Evolutionary conservation across 2,113 vertebrate species (phyloP).

Genomic region (Anarhynchus alexandrinus): DNA sequence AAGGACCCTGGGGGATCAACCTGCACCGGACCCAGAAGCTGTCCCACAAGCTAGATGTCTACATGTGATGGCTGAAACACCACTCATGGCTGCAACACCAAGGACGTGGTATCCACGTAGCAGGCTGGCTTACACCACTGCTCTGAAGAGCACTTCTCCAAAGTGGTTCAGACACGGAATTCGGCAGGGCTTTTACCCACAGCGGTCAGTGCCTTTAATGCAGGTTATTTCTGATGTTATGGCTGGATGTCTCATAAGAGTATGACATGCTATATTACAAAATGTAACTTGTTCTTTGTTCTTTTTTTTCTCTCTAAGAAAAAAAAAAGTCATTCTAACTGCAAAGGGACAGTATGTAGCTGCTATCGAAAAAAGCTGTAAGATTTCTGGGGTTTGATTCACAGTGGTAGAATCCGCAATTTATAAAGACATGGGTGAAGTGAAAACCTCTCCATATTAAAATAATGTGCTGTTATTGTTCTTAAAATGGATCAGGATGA

Average conservation of each 20-base stretch:
- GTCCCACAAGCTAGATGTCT: background rate
- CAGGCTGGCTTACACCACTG: background rate
- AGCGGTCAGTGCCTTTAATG: background rate
- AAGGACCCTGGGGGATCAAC: background rate
- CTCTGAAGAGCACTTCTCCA: background rate
- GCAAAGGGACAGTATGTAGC: background rate
- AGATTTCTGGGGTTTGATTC: background rate
- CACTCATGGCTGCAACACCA: background rate
- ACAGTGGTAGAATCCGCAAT: background rate
- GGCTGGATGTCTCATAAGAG: background rate
- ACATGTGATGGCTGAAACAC: background rate
- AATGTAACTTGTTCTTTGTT: background rate
- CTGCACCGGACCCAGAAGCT: background rate
- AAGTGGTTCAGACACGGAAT: background rate
- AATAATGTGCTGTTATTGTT: background rate
- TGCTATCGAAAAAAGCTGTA: background rate
- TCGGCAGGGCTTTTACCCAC: background rate
- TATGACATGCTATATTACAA: background rate
- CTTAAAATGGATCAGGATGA: background rate
- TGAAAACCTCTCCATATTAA: background rate
- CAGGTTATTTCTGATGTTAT: background rate
- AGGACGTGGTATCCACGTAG: accelerated
- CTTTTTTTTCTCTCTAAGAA: background rate
- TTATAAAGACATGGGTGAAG: background rate
- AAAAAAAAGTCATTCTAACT: background rate